Conservation (phyloP, 2,113 vertebrate species). For the Actenoides lindsayi region DNA sequence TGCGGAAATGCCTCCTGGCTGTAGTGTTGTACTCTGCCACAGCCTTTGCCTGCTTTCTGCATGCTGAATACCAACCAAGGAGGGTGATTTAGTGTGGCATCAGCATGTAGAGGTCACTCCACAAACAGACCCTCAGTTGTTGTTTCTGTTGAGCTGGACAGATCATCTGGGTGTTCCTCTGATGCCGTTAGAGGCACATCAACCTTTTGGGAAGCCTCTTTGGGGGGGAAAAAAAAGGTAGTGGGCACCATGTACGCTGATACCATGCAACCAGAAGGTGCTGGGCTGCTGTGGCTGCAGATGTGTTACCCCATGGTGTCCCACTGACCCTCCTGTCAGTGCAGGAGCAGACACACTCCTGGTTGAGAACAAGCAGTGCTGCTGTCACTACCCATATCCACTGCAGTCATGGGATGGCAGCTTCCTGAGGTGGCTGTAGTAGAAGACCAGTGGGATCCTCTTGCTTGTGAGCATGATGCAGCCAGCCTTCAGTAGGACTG, state of each 20-base stretch:
- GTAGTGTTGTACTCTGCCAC: background rate
- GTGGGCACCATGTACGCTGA: background rate
- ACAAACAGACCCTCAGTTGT: background rate
- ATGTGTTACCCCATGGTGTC: rapidly evolving
- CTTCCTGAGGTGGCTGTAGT: background rate
- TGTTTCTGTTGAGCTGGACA: background rate
- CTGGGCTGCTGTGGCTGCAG: background rate
- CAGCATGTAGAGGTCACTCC: background rate
- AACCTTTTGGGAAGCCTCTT: background rate
- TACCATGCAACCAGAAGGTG: rapidly evolving
- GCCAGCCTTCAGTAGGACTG: background rate
- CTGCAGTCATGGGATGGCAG: rapidly evolving
- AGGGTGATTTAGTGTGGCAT: background rate
- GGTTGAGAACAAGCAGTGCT: background rate
- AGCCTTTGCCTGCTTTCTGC: background rate
- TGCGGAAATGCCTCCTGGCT: background rate
- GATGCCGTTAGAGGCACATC: background rate
- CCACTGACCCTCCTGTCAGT: rapidly evolving
- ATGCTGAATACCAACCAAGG: rapidly evolving
- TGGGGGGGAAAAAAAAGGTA: background rate
- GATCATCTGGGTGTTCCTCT: background rate
- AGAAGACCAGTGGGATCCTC: background rate
- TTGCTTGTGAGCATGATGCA: background rate
- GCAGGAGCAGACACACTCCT: background rate
- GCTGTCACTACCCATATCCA: background rate